Conservation (phyloP, 2,113 vertebrate genomes). For the Zootoca vivipara region DNA sequence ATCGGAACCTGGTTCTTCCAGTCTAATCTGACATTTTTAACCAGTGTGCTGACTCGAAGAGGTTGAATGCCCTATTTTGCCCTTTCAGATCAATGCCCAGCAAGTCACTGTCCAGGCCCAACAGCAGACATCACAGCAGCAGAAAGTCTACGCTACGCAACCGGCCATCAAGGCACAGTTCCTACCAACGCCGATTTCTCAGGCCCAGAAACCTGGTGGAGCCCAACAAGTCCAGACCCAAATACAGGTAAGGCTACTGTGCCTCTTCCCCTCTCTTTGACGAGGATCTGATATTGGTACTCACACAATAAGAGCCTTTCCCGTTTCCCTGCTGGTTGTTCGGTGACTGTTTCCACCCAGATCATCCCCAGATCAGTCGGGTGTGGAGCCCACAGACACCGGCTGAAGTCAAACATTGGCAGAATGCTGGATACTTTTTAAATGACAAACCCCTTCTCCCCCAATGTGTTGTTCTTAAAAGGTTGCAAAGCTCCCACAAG, state of each 20-base stretch:
- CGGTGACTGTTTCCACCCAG: not conserved
- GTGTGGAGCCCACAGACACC: fast-evolving
- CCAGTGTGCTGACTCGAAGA: not conserved
- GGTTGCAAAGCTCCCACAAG: conserved; percentile 88
- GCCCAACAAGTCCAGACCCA: conserved; percentile 91
- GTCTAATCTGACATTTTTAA: too few species aligned
- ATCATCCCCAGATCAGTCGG: too few species aligned
- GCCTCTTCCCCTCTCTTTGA: not conserved
- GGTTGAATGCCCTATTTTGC: not conserved
- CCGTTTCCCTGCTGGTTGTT: not conserved
- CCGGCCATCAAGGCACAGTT: conserved; percentile 94
- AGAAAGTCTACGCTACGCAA: conserved; percentile 91
- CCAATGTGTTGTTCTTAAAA: conserved; percentile 45
- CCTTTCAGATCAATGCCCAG: conserved; percentile 74
- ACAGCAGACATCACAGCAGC: conserved; percentile 82
- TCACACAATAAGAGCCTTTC: too few species aligned
- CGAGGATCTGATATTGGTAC: not conserved
- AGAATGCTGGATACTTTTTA: not conserved
- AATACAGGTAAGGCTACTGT: conserved; percentile 77
- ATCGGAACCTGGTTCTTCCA: not conserved
- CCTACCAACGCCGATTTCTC: conserved; percentile 86
- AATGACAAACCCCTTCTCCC: not conserved
- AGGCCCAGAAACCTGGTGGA: conserved; percentile 87
- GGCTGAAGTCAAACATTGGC: too few species aligned
- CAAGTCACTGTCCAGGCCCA: conserved; percentile 88